Evolutionary conservation across 2,888 invertebrate genomes (phyloP).

Genomic region (Eristalis arbustorum): DNA sequence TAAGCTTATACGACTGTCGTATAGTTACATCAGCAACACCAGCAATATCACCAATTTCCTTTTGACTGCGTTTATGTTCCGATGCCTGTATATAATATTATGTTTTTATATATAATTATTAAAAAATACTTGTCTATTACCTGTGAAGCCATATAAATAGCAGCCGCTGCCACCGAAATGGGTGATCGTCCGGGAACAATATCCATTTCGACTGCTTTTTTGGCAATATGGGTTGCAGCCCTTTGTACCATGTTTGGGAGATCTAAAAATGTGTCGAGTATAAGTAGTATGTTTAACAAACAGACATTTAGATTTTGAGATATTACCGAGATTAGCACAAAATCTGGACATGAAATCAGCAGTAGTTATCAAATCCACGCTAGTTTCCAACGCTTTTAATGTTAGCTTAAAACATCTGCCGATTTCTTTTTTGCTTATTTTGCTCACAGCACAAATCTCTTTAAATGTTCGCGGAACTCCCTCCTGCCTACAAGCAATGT

Average conservation of each 20-base stretch:
- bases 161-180: conserved; percentile 99
- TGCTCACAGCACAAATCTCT: conserved; percentile 99
- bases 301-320: neutral
- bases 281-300: neutral
- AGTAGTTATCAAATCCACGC: conserved; percentile 97
- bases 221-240: conserved; percentile 97
- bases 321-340: conserved; percentile 92
- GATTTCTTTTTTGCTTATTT: conserved; percentile 99
- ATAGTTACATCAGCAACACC: conserved; percentile 99
- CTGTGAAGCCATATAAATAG: conserved; percentile 99
- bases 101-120: neutral
- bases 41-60: conserved; percentile 98
- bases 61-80: conserved; percentile 96
- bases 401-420: conserved; percentile 99
- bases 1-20: conserved; percentile 96
- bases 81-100: conserved; percentile 85
- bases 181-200: conserved; percentile 99
- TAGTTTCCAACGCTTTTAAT: conserved; percentile 96
- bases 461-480: conserved; percentile 99
- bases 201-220: conserved; percentile 97
- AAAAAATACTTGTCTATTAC: conserved; percentile 78
- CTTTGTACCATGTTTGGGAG: conserved; percentile 93
- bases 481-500: conserved; percentile 99
- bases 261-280: conserved; percentile 72
- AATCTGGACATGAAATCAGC: conserved; percentile 99